A percentile compares a stretch with the other conserved stretches of the same genome.
These are phyloP conservation scores for Archivesica marissinica DNA, from an alignment of 1,140 invertebrate species.

Conservation along the genomic window DNA sequence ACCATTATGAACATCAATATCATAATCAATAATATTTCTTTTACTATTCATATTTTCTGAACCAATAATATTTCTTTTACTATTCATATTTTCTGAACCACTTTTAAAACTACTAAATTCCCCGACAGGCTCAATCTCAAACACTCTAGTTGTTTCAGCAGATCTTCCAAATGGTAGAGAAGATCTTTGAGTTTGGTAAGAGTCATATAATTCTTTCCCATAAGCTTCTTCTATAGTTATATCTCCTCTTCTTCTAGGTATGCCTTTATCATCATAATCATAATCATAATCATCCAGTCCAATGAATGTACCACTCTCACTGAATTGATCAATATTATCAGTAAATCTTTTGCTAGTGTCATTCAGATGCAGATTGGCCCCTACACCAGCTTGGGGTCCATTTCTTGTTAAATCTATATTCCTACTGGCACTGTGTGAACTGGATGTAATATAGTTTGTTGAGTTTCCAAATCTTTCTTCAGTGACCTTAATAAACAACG, in stretches of 20 bases:
- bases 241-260: constrained; percentile 16
- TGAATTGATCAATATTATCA: background rate
- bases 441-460: background rate
- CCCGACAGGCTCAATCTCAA: background rate
- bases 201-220: background rate
- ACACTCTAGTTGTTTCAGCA: background rate
- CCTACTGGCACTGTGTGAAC: background rate
- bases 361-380: background rate
- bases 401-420: background rate
- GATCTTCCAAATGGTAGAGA: background rate
- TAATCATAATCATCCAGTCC: background rate
- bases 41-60: background rate
- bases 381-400: too few relatives aligned
- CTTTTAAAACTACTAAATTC: background rate
- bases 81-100: too few relatives aligned
- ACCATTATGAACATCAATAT: constrained; percentile 10
- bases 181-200: background rate
- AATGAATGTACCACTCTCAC: background rate
- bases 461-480: too few relatives aligned
- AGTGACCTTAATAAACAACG: background rate
- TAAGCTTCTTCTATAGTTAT: constrained; percentile 9
- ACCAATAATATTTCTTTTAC: background rate
- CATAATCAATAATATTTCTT: constrained; percentile 6
- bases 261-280: background rate
- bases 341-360: background rate